Evolutionary conservation across 2,888 invertebrate species (phyloP), one percentile per base, ranked within the genome.

Genomic region (Blomia tropicalis): DNA sequence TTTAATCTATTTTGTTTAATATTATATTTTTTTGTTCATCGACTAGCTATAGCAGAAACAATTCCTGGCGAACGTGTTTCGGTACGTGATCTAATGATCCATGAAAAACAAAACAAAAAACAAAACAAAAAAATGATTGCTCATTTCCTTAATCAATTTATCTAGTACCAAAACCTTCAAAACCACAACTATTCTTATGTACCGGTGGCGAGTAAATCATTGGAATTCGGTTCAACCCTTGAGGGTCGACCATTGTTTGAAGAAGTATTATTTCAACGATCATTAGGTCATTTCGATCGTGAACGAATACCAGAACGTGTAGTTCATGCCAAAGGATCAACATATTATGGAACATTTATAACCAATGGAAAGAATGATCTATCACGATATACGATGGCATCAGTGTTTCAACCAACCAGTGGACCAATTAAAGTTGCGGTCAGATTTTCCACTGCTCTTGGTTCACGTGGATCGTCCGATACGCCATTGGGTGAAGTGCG

Each of bases 261-360:
- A 7, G 51, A 47, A 47, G 51, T 47, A n/a, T n/a, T 47, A 7
- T 19, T 36, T 29, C 56, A n/a, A 14, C 29, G 56, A 14, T 56
- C 56, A 31, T 23, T 78, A 75, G 75, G 76, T 4, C 78, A 78
- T 67, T 79, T 79, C 68, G 75, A 76, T 69, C 79, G 91, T 43
- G 95, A 95, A 73, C 81, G 93, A 62, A 93, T 95, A 69, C 93
- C 95, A 0, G 93, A 95, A 73, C 81, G 93, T 69, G 92, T 93
- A 1, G 92, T 91, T 1, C 92, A 92, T 74, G 93, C 95, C 1
- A 95, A 95, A 74, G 95, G 93, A 66, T 89, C 86, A 47, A 78
- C 87, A 27, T 87, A 86, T 1, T 88, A 87, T 73, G 87, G 85
- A 2, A 83, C 85, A 70, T 87, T 90, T 71, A 84, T 87, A 17